Percentiles rank a stretch among this genome's conserved stretches.
Evolutionary conservation across 2,888 invertebrate genomes (phyloP).

Genomic region (Pseudanteris insignis): DNA sequence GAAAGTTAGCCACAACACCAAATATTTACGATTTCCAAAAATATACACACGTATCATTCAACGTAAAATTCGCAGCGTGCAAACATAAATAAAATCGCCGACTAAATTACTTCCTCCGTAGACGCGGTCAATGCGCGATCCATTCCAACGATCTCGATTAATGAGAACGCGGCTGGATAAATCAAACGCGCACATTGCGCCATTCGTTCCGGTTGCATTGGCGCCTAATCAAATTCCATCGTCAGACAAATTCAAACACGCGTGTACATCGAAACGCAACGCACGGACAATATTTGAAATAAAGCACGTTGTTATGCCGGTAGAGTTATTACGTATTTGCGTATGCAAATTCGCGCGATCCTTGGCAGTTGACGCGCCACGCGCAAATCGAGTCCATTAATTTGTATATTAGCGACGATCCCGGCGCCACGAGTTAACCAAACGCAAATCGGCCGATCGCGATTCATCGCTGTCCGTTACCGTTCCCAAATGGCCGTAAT

Average conservation of each 20-base stretch:
- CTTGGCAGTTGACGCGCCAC: constrained; percentile 16
- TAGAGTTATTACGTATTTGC: constrained; percentile 11
- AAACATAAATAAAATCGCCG: neutral
- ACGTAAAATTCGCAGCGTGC: neutral
- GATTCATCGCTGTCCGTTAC: constrained; percentile 44
- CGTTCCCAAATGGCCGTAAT: constrained; percentile 42
- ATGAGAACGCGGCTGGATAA: constrained; percentile 8
- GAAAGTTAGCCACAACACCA: too few relatives aligned
- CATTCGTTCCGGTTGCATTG: constrained; percentile 12
- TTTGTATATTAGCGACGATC: constrained; percentile 25
- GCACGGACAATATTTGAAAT: constrained; percentile 13
- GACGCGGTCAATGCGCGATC: constrained; percentile 8
- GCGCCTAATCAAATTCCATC: constrained; percentile 24
- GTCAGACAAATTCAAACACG: constrained; percentile 16
- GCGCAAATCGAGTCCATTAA: constrained; percentile 8
- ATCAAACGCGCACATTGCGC: constrained; percentile 12
- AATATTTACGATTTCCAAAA: too few relatives aligned
- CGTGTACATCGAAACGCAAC: neutral
- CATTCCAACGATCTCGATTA: constrained; percentile 3
- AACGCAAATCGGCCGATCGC: constrained; percentile 47
- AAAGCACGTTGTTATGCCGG: constrained; percentile 6
- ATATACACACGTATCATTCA: neutral
- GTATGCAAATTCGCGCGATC: constrained; percentile 29
- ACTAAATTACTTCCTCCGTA: constrained; percentile 4
- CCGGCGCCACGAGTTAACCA: constrained; percentile 16